phyloP scores from a whole-genome alignment of 2,888 invertebrate species.

The Aporophyla nigra region DNA sequence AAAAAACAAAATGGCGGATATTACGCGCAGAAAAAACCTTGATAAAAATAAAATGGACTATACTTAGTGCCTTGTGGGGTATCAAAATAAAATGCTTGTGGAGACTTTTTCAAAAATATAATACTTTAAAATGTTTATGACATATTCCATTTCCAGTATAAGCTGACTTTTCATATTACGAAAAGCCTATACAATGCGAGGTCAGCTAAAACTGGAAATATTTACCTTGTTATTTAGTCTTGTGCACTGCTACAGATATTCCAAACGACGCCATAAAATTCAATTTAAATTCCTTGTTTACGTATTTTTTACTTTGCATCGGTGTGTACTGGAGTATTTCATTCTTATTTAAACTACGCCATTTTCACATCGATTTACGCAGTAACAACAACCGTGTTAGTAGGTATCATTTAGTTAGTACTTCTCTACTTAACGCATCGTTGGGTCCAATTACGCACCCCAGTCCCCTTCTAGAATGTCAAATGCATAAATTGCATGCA shows the following conservation, averaged over 20 bases:
- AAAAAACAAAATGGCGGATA: neutral
- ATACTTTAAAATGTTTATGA: neutral
- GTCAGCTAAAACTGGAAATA: too few species aligned
- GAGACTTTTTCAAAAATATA: neutral
- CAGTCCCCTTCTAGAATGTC: slow-evolving; percentile 40
- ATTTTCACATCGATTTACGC: neutral
- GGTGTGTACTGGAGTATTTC: neutral
- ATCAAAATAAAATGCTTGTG: neutral
- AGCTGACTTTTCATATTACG: too few species aligned
- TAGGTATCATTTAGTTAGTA: slow-evolving; percentile 4
- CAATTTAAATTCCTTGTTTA: neutral
- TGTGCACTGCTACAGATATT: too few species aligned
- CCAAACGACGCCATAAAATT: neutral
- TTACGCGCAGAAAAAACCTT: too few species aligned
- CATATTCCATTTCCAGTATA: too few species aligned
- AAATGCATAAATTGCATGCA: slow-evolving; percentile 56
- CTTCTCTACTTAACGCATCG: slow-evolving; percentile 32
- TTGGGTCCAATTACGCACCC: slow-evolving; percentile 17
- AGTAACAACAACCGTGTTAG: neutral
- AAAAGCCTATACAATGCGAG: too few species aligned
- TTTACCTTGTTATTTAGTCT: too few species aligned
- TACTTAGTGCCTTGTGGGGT: too few species aligned
- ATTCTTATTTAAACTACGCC: neutral
- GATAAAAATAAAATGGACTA: too few species aligned
- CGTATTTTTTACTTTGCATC: neutral